Base-by-base conservation (phyloP, 2,113 vertebrate genomes). In the Oxyura jamaicensis region DNA sequence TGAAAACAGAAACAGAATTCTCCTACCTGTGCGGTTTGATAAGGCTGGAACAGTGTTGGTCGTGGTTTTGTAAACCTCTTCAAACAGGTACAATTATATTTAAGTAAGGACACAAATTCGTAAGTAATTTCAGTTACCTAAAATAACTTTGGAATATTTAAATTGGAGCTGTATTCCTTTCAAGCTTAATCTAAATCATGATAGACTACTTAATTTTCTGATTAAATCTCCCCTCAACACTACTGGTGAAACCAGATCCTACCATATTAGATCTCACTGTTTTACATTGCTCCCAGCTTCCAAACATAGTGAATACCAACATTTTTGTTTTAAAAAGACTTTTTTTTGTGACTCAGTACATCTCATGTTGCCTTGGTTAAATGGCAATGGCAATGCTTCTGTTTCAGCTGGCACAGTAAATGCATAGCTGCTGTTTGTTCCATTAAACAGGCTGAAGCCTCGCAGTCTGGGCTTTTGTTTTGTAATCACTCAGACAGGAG, bases 381-480 rank as follows among this genome's bases (percentile, higher is more conserved):
- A 87, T 82, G 20, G 46, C 42, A 44, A 44, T 44, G 16, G 42
- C 46, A 48, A 62, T 58, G 58, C 74, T 83, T 91, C 67, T 85
- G 46, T 92, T 95, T 89, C 84, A 93, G 62, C 74, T 62, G 69
- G 67, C 89, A 93, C 58, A 85, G 74, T 18, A 56, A 48, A 83
- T 36, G 41, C 80, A 67, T 78, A 48, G 77, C 55, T 96, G 88
- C 83, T 91, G 65, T 35, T 72, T 48, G 73, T 39, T 92, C 73
- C 78, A 68, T 76, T 92, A 79, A 11, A 59, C 81, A 80, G 56
- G 67, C 77, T 92, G 78, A 95, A 95, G 84, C 75, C 87, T 52
- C 44, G 71, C 58, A 91, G 87, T 89, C 89, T 95, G 86, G 62
- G 35, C 83, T 94, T 96, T 96, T 95, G 93, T 95, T 92, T 66